Evolutionary conservation across 2,888 invertebrate species (phyloP), one percentile per base, ranked within the genome.

Genomic region (Steromphala cineraria): DNA sequence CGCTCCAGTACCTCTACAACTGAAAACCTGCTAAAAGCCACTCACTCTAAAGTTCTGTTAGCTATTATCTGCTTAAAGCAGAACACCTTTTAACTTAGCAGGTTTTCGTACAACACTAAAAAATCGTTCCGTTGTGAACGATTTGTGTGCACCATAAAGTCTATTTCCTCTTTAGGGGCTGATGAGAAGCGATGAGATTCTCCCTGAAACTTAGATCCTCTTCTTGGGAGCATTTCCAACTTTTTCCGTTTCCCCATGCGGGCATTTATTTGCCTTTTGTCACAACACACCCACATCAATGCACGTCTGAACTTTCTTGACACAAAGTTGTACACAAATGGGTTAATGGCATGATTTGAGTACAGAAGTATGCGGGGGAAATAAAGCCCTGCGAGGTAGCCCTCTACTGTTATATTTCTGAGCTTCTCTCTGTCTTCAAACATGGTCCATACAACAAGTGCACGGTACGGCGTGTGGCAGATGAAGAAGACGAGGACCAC

Each of bases 321-420:
- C 8, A 86, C 85, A 78, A 86, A 85, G 78, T 86, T 86, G 78
- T 86, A 86, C 28, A 86, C 83, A 75, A 86, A 84, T 10, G 86
- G 86, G 67, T 86, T 86, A 71, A 86, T 83, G 53, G 86, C 85
- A 78, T 86, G 86, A 80, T 86, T 86, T 67, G 84, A 81, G 71
- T 85, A 86, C 40, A 85, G 77, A 67, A 85, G 62, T 67, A 86
- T 83, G 5, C 84, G 71, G 2, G 84, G 81, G 78, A 85, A 78
- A 76, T 86, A 86, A 31, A 86, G 76, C 67, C 84, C 79, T 17
- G 81, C 76, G 19, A 86, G 81, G 56, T 82, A 85, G 10, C 81
- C 79, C n/a, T 82, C 83, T 31, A 81, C 55, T 56, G 80, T 74
- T 15, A 86, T 76, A 8, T 56, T 67, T 8, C 67, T 56, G 7